Conservation (phyloP, 2,888 invertebrate species). For the Hyalella azteca region DNA sequence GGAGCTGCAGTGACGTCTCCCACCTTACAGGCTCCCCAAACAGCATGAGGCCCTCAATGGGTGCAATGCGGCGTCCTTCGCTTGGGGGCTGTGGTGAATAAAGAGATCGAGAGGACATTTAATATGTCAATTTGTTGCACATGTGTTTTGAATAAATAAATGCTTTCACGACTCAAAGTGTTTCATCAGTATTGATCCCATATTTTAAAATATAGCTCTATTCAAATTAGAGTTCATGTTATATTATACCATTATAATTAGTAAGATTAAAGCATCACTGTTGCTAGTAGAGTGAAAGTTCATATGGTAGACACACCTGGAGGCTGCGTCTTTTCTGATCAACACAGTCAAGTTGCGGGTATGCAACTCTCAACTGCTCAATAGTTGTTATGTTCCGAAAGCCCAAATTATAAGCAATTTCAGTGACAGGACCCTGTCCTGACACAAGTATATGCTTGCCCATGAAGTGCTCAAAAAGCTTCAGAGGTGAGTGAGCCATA, state of each 20-base stretch:
- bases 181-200: too few relatives aligned
- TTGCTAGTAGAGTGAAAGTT: too few relatives aligned
- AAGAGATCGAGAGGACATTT: too few relatives aligned
- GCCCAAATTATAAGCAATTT: constrained; percentile 70
- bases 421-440: constrained; percentile 64
- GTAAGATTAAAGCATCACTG: too few relatives aligned
- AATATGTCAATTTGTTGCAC: too few relatives aligned
- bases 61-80: constrained; percentile 62
- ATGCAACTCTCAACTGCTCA: constrained; percentile 68
- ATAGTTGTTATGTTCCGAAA: constrained; percentile 69
- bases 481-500: constrained; percentile 72
- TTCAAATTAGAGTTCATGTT: too few relatives aligned
- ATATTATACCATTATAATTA: too few relatives aligned
- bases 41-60: constrained; percentile 70
- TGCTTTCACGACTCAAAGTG: too few relatives aligned
- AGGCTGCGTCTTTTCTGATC: constrained; percentile 63
- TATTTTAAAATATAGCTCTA: too few relatives aligned
- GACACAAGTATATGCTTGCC: constrained; percentile 70
- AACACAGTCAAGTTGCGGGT: constrained; percentile 70
- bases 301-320: constrained; percentile 60
- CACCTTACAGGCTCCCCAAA: constrained; percentile 73
- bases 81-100: constrained; percentile 40
- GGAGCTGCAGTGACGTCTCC: constrained; percentile 72
- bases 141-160: too few relatives aligned
- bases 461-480: constrained; percentile 70